phyloP scores from a whole-genome alignment of 2,113 vertebrate species.

The Bambusicola thoracicus region DNA sequence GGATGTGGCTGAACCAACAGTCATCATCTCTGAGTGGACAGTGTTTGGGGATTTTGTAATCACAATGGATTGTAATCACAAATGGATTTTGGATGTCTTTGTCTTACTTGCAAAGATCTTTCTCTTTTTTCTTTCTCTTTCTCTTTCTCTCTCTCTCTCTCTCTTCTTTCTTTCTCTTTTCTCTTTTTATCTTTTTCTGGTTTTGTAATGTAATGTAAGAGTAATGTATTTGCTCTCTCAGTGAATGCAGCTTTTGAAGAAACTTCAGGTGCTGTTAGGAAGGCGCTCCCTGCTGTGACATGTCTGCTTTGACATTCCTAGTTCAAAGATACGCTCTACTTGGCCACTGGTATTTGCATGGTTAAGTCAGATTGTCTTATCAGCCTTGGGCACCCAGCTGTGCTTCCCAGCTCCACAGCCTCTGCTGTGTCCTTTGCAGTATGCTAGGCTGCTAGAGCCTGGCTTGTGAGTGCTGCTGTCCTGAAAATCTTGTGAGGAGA shows the following conservation, averaged over 20 bases:
- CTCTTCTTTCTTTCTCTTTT: too few relatives aligned
- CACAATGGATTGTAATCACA: not conserved
- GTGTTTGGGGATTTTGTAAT: not conserved
- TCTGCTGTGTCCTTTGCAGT: not conserved
- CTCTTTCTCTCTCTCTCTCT: not conserved
- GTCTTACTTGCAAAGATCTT: not conserved
- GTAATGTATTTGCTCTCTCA: not conserved
- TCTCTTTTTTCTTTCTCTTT: fast-evolving
- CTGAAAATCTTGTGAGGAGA: not conserved
- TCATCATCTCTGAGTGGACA: not conserved
- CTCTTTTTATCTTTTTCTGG: too few relatives aligned
- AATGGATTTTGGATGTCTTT: not conserved
- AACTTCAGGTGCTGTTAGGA: constrained; percentile 11
- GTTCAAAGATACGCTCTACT: constrained; percentile 12
- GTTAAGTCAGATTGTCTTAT: constrained; percentile 28
- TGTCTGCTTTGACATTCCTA: not conserved
- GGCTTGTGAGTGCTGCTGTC: not conserved
- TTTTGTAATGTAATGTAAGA: too few relatives aligned
- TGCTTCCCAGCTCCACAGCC: not conserved
- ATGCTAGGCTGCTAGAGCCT: not conserved
- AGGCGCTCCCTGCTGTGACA: not conserved
- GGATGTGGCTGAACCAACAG: not conserved
- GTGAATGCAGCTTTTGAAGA: not conserved
- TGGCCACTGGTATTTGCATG: constrained; percentile 37
- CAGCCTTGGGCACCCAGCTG: constrained; percentile 26